A percentile compares a stretch with the other conserved stretches of the same genome.
Conservation (phyloP, 2,888 invertebrate species). For the Protonemura montana region DNA sequence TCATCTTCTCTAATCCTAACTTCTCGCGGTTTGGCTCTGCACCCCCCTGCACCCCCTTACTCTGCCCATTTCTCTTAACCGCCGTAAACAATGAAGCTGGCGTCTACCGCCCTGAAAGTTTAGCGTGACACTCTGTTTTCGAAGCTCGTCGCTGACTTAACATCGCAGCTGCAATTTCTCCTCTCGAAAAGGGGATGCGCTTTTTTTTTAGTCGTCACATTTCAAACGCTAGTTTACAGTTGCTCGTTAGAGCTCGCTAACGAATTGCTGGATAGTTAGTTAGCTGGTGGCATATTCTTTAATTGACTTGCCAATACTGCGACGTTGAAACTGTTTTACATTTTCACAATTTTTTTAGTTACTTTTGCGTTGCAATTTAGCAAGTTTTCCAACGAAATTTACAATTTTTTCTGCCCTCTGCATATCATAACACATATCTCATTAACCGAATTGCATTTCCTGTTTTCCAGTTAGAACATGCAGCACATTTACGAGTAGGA, state of each 20-base stretch:
- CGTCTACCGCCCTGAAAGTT: not conserved
- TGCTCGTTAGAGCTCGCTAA: not conserved
- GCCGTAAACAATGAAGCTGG: not conserved
- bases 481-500: not conserved
- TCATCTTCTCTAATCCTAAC: slow-evolving; percentile 30
- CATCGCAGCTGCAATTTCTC: not conserved
- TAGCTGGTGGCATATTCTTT: not conserved
- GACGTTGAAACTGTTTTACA: not conserved
- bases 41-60: not conserved
- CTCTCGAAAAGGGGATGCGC: not conserved
- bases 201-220: not conserved
- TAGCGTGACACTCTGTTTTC: not conserved
- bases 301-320: not conserved
- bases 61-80: not conserved
- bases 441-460: not conserved
- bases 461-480: not conserved
- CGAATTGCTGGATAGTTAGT: not conserved
- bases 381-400: not conserved
- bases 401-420: not conserved
- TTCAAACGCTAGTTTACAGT: too few relatives aligned
- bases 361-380: not conserved
- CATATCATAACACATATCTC: not conserved
- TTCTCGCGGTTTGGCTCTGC: not conserved
- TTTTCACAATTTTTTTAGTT: not conserved
- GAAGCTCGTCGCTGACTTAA: not conserved